Percentiles rank a stretch among this genome's conserved stretches.
These are phyloP conservation scores for Alectura lathami DNA, from an alignment of 2,113 vertebrate genomes.

Conservation along the genomic window DNA sequence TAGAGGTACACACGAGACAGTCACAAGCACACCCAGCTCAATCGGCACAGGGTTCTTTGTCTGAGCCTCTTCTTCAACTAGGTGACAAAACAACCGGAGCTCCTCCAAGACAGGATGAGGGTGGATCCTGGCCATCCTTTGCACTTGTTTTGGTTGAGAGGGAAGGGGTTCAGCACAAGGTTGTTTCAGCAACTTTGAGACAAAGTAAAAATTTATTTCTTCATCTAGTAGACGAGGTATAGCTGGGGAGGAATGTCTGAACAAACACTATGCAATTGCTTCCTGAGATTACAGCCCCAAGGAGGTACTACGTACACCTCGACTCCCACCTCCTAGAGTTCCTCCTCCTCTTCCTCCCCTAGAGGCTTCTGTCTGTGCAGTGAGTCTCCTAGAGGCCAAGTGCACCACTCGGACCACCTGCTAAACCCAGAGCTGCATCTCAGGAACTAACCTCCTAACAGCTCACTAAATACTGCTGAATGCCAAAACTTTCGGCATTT, in stretches of 20 bases:
- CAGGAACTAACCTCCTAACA: not conserved
- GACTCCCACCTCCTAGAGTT: not conserved
- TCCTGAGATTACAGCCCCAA: not conserved
- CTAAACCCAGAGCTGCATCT: not conserved
- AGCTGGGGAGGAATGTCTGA: rapidly evolving
- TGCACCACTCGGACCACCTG: not conserved
- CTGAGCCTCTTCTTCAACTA: not conserved
- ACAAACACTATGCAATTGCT: not conserved
- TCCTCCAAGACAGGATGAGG: not conserved
- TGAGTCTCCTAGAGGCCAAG: not conserved
- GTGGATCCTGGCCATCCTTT: not conserved
- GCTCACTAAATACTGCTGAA: not conserved
- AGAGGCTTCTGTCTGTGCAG: not conserved
- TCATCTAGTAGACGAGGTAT: not conserved
- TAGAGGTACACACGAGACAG: not conserved
- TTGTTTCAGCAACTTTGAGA: not conserved
- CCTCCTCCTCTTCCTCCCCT: not conserved
- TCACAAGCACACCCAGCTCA: not conserved
- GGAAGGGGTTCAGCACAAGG: not conserved
- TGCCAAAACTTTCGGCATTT: not conserved
- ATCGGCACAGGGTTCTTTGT: not conserved
- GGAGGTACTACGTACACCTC: not conserved
- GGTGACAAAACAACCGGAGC: not conserved
- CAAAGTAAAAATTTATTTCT: not conserved
- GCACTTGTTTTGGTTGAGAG: not conserved